A percentile compares a stretch with the other conserved stretches of the same genome.
phyloP scores from a whole-genome alignment of 1,140 invertebrate species.

The Lanistes nyassanus region DNA sequence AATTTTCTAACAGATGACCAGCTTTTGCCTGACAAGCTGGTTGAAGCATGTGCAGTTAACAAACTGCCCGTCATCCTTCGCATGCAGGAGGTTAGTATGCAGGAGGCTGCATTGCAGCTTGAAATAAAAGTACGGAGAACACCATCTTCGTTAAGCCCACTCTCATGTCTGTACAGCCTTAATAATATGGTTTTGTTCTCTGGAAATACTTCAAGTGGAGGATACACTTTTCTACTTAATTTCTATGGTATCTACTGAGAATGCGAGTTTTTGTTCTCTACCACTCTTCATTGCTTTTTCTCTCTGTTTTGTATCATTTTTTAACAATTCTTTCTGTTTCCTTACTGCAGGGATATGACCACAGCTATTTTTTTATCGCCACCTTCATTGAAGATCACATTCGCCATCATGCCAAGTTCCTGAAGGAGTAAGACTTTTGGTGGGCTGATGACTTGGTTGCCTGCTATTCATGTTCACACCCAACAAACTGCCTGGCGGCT shows the following conservation, averaged over 20 bases:
- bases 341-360: slow-evolving; percentile 82
- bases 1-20: slow-evolving; percentile 83
- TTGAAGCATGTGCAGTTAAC: slow-evolving; percentile 77
- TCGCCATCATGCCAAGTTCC: slow-evolving; percentile 80
- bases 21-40: slow-evolving; percentile 87
- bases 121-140: too few relatives aligned
- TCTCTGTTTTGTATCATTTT: neutral
- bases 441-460: too few relatives aligned
- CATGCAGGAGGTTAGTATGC: slow-evolving; percentile 76
- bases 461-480: too few relatives aligned
- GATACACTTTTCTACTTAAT: too few relatives aligned
- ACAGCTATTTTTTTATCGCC: slow-evolving; percentile 95
- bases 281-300: neutral
- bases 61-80: slow-evolving; percentile 80
- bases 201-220: too few relatives aligned
- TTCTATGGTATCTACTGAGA: too few relatives aligned
- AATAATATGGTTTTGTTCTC: too few relatives aligned
- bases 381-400: slow-evolving; percentile 96
- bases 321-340: neutral
- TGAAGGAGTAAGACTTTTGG: slow-evolving; percentile 45
- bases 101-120: too few relatives aligned
- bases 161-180: too few relatives aligned
- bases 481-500: too few relatives aligned
- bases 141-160: too few relatives aligned
- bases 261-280: too few relatives aligned